phyloP scores from a whole-genome alignment of 2,113 vertebrate species.

The Lipophrys pholis region DNA sequence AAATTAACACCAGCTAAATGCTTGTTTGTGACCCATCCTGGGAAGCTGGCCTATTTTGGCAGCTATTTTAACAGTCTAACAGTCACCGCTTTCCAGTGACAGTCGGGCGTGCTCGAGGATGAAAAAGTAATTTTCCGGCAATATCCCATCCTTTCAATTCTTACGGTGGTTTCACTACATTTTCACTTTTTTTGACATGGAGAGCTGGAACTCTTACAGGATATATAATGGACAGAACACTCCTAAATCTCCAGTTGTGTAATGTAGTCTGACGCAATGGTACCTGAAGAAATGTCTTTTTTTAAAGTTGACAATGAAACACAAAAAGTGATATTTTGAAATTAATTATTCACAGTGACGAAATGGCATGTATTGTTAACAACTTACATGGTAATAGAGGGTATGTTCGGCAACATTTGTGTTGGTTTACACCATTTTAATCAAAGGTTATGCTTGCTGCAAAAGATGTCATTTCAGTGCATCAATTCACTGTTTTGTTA shows the following conservation, averaged over 20 bases:
- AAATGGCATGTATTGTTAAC: no score
- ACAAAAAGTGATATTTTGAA: no score
- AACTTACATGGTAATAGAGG: no score
- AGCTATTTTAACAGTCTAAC: constrained; percentile 40
- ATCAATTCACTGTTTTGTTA: neutral
- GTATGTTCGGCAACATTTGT: no score
- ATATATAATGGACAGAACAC: constrained; percentile 3
- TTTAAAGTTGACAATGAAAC: no score
- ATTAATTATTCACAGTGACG: no score
- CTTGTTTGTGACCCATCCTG: constrained; percentile 16
- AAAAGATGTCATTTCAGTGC: no score
- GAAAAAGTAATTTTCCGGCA: constrained; percentile 67
- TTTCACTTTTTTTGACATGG: constrained; percentile 12
- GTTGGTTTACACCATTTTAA: no score
- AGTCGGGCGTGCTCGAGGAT: constrained; percentile 19
- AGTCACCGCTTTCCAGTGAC: constrained; percentile 25
- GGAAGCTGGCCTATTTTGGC: constrained; percentile 17
- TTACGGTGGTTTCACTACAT: constrained; percentile 14
- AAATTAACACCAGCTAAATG: constrained; percentile 39
- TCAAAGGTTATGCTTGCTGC: no score
- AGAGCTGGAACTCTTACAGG: constrained; percentile 3
- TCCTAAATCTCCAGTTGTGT: neutral
- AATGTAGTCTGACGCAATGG: constrained; percentile 18
- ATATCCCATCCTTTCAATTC: constrained; percentile 11
- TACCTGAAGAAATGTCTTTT: neutral